Conservation (phyloP, 2,113 vertebrate genomes). For the Pseudorasbora parva region DNA sequence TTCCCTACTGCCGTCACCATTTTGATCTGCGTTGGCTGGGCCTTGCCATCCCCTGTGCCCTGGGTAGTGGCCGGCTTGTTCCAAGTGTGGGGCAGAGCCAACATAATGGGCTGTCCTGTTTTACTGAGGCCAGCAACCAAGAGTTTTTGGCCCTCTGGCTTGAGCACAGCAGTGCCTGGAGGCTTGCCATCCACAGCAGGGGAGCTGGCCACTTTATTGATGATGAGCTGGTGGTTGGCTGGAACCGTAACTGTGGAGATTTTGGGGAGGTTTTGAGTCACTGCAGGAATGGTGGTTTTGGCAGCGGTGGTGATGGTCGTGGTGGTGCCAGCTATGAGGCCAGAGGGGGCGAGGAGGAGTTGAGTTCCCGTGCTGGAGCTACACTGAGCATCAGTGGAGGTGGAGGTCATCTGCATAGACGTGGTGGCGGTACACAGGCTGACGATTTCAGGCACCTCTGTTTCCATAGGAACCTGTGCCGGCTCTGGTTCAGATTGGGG, state of each 20-base stretch:
- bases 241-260: slow-evolving; percentile 86
- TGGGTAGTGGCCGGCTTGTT: slow-evolving; percentile 80
- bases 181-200: slow-evolving; percentile 81
- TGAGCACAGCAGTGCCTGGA: slow-evolving; percentile 76
- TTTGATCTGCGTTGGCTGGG: slow-evolving; percentile 87
- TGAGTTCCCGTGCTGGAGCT: slow-evolving; percentile 70
- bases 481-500: slow-evolving; percentile 60
- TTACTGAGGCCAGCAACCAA: slow-evolving; percentile 92
- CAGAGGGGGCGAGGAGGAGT: slow-evolving; percentile 70
- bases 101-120: slow-evolving; percentile 88
- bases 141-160: slow-evolving; percentile 93
- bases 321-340: slow-evolving; percentile 76
- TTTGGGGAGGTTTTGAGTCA: slow-evolving; percentile 81
- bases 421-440: slow-evolving; percentile 75
- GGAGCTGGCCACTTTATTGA: slow-evolving; percentile 88
- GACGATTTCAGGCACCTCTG: slow-evolving; percentile 83
- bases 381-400: slow-evolving; percentile 71
- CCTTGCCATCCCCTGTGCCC: slow-evolving; percentile 80
- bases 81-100: slow-evolving; percentile 85
- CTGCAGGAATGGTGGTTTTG: slow-evolving; percentile 69
- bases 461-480: slow-evolving; percentile 79
- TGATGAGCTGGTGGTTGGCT: slow-evolving; percentile 91
- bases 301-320: slow-evolving; percentile 63
- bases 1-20: slow-evolving; percentile 92
- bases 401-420: slow-evolving; percentile 70